phyloP scores from a whole-genome alignment of 2,797 vertebrate species.

The Sitta carolinensis region DNA sequence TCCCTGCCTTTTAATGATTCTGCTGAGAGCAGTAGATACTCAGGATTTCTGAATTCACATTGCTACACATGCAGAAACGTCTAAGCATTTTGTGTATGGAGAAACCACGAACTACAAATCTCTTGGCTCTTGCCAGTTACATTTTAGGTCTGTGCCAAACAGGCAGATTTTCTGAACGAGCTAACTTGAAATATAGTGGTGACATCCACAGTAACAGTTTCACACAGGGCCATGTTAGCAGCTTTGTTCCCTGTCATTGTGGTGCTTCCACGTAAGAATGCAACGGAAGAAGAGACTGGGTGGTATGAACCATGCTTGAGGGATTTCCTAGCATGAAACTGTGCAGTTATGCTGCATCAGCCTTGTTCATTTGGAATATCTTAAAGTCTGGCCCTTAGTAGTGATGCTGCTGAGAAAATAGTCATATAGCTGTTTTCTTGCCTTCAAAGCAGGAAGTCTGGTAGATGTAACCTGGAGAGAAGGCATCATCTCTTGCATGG shows the following conservation, averaged over 20 bases:
- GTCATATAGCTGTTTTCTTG: neutral
- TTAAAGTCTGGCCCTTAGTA: neutral
- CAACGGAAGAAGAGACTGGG: neutral
- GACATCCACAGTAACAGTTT: neutral
- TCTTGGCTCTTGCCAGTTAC: neutral
- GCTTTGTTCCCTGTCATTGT: neutral
- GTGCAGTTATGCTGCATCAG: neutral
- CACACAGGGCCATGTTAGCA: neutral
- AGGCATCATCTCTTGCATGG: neutral
- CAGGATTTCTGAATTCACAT: neutral
- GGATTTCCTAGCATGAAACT: neutral
- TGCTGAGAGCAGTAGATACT: neutral
- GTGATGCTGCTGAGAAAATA: neutral
- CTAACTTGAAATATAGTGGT: neutral
- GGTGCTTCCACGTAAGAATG: neutral
- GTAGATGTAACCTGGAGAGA: neutral
- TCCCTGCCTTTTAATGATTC: neutral
- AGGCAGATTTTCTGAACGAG: neutral
- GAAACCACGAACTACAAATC: neutral
- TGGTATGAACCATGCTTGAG: neutral
- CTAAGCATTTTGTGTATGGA: neutral
- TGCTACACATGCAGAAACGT: neutral
- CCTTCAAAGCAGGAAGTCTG: neutral
- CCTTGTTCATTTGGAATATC: neutral
- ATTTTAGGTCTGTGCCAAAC: constrained; percentile 5